Percentiles rank a stretch among this genome's conserved stretches.
phyloP scores from a whole-genome alignment of 2,888 invertebrate genomes.

The Perizoma affinitatum region DNA sequence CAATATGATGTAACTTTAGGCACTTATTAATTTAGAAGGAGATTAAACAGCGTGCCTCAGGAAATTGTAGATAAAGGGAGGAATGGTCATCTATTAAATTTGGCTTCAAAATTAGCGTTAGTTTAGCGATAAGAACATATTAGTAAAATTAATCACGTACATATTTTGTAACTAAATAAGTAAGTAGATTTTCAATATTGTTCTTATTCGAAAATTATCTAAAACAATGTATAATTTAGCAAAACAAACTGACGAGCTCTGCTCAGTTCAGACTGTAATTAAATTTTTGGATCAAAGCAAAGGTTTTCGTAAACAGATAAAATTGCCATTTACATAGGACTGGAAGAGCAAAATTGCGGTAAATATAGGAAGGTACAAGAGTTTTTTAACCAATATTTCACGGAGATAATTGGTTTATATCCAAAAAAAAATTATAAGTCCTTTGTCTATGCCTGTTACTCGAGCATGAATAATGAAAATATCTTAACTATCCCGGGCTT shows the following conservation, averaged over 20 bases:
- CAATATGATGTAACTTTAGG: conserved; percentile 12
- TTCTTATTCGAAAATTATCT: background rate
- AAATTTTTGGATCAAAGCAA: conserved; percentile 1
- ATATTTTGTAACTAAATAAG: too few relatives aligned
- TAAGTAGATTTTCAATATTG: too few relatives aligned
- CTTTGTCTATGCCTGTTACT: too few relatives aligned
- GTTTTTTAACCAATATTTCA: background rate
- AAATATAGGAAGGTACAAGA: background rate
- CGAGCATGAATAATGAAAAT: too few relatives aligned
- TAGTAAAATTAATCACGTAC: too few relatives aligned
- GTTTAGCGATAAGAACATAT: background rate
- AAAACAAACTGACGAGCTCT: conserved; percentile 5
- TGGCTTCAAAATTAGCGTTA: background rate
- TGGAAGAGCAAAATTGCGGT: conserved; percentile 3
- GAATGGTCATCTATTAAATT: background rate
- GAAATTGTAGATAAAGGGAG: background rate
- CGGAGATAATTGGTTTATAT: too few relatives aligned
- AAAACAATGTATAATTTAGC: conserved; percentile 1
- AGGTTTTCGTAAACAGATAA: conserved; percentile 5
- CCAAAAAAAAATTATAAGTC: too few relatives aligned
- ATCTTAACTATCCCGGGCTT: too few relatives aligned
- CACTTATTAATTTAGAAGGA: background rate
- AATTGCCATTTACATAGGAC: conserved; percentile 9
- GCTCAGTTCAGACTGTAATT: background rate
- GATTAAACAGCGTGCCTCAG: background rate